These are phyloP conservation scores for Lochmaea capreae DNA, from an alignment of 2,888 invertebrate species.

Conservation along the genomic window DNA sequence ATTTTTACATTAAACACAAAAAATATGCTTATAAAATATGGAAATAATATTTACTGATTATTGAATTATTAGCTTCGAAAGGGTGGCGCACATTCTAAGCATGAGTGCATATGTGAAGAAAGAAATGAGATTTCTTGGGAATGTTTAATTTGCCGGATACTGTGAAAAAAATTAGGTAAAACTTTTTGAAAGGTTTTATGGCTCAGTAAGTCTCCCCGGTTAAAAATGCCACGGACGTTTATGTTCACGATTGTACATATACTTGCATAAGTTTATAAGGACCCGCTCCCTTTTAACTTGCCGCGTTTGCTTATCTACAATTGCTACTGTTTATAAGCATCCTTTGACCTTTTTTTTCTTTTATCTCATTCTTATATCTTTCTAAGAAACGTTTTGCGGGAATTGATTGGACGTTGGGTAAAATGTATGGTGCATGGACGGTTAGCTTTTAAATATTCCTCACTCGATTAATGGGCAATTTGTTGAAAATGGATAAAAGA, in stretches of 20 bases:
- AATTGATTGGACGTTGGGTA: conserved; percentile 38
- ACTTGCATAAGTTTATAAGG: conserved; percentile 57
- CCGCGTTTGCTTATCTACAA: conserved; percentile 60
- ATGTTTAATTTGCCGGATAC: too few relatives aligned
- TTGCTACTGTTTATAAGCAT: conserved; percentile 60
- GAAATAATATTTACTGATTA: too few relatives aligned
- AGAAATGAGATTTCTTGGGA: too few relatives aligned
- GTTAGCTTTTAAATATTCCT: conserved; percentile 21
- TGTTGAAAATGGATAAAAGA: conserved; percentile 21
- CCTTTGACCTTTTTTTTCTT: conserved; percentile 50
- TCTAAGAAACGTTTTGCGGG: conserved; percentile 34
- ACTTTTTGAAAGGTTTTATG: too few relatives aligned
- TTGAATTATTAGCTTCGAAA: too few relatives aligned
- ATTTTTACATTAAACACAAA: too few relatives aligned
- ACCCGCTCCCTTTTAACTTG: conserved; percentile 56
- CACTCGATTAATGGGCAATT: conserved; percentile 26
- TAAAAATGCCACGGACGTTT: conserved; percentile 3
- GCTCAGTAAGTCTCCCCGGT: background rate
- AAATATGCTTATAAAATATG: too few relatives aligned
- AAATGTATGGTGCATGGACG: conserved; percentile 26
- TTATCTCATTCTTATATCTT: conserved; percentile 45
- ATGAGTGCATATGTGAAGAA: too few relatives aligned
- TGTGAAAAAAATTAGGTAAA: too few relatives aligned
- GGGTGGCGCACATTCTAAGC: too few relatives aligned
- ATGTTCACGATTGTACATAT: conserved; percentile 55